These are phyloP conservation scores for Semotilus atromaculatus DNA, from an alignment of 2,797 vertebrate species.

Conservation along the genomic window DNA sequence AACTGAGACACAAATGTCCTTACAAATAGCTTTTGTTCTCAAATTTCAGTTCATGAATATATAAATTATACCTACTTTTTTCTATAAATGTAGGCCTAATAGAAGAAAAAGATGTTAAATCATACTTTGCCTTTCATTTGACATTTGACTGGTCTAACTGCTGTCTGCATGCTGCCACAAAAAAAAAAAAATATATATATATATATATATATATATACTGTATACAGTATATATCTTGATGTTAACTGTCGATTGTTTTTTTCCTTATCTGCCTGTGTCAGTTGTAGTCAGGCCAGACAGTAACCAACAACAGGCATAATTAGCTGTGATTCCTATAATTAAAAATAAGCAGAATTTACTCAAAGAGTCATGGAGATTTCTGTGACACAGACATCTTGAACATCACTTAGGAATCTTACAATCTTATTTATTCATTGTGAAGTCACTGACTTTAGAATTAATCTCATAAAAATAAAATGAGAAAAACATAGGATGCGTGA, in stretches of 20 bases:
- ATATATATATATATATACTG: no score
- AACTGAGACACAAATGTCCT: not conserved
- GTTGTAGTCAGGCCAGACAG: not conserved
- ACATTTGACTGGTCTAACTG: not conserved
- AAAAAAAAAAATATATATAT: not conserved
- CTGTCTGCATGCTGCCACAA: not conserved
- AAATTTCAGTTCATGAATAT: not conserved
- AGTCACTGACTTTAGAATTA: not conserved
- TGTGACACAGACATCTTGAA: not conserved
- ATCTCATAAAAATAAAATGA: not conserved
- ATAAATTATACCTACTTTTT: not conserved
- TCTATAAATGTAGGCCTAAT: not conserved
- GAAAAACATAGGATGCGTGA: not conserved
- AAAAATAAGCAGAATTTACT: not conserved
- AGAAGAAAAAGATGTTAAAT: not conserved
- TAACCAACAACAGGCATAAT: not conserved
- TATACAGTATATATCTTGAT: not conserved
- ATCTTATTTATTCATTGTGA: not conserved
- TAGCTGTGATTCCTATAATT: not conserved
- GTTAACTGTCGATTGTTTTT: not conserved
- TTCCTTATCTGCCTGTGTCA: not conserved
- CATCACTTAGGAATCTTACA: not conserved
- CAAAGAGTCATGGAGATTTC: not conserved
- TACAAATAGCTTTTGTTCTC: not conserved
- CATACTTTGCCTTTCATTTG: not conserved